Percentiles rank a stretch among this genome's conserved stretches.
Evolutionary conservation across 2,888 invertebrate genomes (phyloP).

Genomic region (Notodonta dromedarius): DNA sequence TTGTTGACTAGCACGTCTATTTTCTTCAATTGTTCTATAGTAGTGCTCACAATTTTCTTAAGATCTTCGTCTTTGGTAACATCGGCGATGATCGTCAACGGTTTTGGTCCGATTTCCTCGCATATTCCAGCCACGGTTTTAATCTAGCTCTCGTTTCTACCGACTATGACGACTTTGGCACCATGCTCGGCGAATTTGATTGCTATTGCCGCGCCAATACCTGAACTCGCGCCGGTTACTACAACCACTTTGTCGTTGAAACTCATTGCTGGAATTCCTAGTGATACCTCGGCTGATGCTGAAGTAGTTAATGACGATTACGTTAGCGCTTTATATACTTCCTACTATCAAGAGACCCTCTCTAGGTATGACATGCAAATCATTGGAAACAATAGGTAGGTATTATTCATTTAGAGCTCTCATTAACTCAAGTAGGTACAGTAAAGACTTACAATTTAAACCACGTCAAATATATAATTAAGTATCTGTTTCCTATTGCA

Average conservation of each 20-base stretch:
- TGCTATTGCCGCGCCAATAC: constrained; percentile 39
- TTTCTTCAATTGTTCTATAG: constrained; percentile 34
- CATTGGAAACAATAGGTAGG: no score
- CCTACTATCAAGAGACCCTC: no score
- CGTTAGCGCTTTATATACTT: no score
- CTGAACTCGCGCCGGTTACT: constrained; percentile 40
- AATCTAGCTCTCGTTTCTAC: constrained; percentile 34
- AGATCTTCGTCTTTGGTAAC: constrained; percentile 41
- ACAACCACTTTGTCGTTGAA: constrained; percentile 37
- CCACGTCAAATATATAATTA: no score
- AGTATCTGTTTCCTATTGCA: no score
- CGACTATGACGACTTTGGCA: constrained; percentile 33
- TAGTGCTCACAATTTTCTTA: constrained; percentile 34
- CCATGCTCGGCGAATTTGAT: constrained; percentile 31
- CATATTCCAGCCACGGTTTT: constrained; percentile 26
- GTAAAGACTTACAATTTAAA: no score
- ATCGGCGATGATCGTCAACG: constrained; percentile 38
- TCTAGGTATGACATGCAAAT: no score
- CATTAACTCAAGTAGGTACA: no score
- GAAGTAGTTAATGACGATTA: no score
- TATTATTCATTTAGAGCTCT: no score
- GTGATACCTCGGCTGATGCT: no score
- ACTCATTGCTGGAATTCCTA: constrained; percentile 20
- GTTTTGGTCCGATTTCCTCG: constrained; percentile 11
- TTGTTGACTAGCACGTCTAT: constrained; percentile 48